Evolutionary conservation across 2,113 vertebrate genomes (phyloP), one percentile per base, ranked within the genome.

Genomic region (Phaethornis superciliosus): DNA sequence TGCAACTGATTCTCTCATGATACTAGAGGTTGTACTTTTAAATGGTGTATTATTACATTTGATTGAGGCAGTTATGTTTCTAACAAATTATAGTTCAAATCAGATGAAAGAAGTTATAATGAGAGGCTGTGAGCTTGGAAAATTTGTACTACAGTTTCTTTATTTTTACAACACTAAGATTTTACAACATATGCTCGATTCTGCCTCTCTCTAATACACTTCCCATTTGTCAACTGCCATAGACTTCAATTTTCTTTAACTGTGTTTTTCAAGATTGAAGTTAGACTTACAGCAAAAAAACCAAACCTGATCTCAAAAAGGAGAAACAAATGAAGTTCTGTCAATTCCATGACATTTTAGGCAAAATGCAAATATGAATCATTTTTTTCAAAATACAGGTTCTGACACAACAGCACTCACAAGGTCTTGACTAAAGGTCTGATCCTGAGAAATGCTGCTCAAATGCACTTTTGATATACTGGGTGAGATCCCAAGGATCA

Each of bases 71-170:
- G 33, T 88, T 74, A 52, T 19, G 69, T 56, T 88, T 88, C 76
- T 91, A 3, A 1, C 35, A 65, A 75, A 68, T 68, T 60, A 22
- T 51, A 37, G 77, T 83, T 91, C 85, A 71, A 85, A 90, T 90
- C 88, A 97, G 75, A 78, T 28, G 85, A 69, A 95, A 86, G 58
- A 92, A 86, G 85, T 90, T 94, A 92, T 93, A 93, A 95, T 93
- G 86, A 96, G 49, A 78, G 33, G 20, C 27, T 86, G 17, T 79
- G 42, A 88, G 46, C 33, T 85, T 87, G 21, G 71, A 72, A 93
- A 84, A 81, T 81, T 42, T 87, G 40, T 69, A 18, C 18, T 62
- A 40, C 40, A 40, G 8, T 62, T 87, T 89, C 20, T 71, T 74
- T 93, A 46, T 89, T 80, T 94, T 83, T 42, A 46, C 89, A 54